phyloP scores from a whole-genome alignment of 2,113 vertebrate genomes.

The Anguilla japonica region DNA sequence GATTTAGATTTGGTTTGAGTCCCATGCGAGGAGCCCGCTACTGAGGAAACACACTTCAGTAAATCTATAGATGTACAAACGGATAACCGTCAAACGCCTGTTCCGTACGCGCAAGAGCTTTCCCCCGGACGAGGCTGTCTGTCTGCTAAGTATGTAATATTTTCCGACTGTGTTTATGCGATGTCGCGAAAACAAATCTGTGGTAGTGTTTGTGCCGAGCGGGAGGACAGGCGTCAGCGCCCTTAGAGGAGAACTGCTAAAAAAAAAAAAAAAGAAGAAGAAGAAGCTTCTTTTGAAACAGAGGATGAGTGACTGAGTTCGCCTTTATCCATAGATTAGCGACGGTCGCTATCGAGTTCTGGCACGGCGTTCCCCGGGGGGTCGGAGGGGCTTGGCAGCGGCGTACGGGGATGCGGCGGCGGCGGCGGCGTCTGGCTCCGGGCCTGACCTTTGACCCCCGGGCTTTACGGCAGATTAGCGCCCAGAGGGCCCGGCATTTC shows the following conservation, averaged over 20 bases:
- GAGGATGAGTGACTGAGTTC: constrained; percentile 15
- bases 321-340: constrained; percentile 40
- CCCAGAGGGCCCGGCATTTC: constrained; percentile 14
- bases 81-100: background rate
- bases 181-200: background rate
- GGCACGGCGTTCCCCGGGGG: constrained; percentile 22
- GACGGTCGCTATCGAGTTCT: constrained; percentile 23
- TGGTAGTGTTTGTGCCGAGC: background rate
- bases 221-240: background rate
- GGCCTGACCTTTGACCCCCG: constrained; percentile 22
- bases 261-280: no score
- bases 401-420: background rate
- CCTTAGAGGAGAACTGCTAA: background rate
- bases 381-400: constrained; percentile 35
- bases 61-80: constrained; percentile 3
- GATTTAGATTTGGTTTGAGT: background rate
- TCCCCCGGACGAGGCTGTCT: background rate
- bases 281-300: background rate
- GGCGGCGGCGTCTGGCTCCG: constrained; percentile 10
- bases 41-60: background rate
- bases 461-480: constrained; percentile 25
- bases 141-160: background rate
- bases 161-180: background rate
- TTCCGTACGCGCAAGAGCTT: background rate
- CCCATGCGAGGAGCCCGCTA: background rate